These are phyloP conservation scores for Sciurus carolinensis DNA, from an alignment of 2,797 vertebrate species.

Conservation along the genomic window DNA sequence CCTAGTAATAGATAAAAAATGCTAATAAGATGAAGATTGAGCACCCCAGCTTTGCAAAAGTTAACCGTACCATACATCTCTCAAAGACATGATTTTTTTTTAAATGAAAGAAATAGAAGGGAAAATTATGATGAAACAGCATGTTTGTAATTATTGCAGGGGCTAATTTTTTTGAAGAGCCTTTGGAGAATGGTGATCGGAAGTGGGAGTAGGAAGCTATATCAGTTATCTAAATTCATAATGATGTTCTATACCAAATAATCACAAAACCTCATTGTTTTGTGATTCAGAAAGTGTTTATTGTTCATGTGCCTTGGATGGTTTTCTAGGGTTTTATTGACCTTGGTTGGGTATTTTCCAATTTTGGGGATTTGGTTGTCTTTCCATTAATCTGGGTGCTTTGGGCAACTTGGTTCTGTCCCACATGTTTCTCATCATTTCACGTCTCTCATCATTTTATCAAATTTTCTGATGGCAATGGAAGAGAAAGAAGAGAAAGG, in stretches of 20 bases:
- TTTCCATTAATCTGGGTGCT: neutral
- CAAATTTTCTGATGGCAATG: neutral
- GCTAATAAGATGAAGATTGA: neutral
- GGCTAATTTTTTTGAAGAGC: neutral
- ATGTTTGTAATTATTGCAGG: neutral
- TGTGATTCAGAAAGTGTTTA: neutral
- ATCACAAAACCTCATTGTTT: neutral
- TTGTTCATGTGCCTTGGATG: neutral
- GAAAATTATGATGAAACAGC: constrained; percentile 15
- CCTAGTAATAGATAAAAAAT: neutral
- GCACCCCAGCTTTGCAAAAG: neutral
- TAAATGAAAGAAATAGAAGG: neutral
- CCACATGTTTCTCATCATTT: neutral
- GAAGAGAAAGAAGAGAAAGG: constrained; percentile 4
- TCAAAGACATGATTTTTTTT: neutral
- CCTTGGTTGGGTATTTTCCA: neutral
- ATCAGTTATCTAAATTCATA: neutral
- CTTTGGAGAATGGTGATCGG: neutral
- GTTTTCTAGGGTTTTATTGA: neutral
- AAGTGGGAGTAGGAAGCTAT: neutral
- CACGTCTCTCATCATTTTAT: neutral
- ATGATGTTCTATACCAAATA: neutral
- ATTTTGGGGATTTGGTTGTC: neutral
- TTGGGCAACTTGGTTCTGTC: neutral
- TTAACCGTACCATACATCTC: neutral